phyloP scores from a whole-genome alignment of 2,888 invertebrate species.

The Cerastis leucographa region DNA sequence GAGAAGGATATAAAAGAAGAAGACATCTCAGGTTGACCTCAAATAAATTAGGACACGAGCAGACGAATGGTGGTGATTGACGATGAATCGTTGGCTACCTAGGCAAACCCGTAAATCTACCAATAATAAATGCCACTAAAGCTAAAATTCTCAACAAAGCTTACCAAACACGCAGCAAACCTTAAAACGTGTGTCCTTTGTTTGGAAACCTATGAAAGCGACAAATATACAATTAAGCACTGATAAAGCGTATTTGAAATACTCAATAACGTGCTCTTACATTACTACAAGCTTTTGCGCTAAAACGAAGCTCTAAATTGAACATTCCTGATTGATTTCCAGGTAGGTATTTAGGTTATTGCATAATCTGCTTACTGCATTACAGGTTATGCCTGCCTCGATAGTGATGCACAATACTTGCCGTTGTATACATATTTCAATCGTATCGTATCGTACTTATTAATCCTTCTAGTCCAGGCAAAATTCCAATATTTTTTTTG shows the following conservation, averaged over 20 bases:
- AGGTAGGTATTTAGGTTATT: constrained; percentile 9
- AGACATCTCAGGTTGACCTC: background rate
- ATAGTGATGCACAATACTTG: background rate
- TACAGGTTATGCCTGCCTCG: constrained; percentile 4
- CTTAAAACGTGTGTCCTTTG: background rate
- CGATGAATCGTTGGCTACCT: background rate
- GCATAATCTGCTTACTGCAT: background rate
- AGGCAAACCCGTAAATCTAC: background rate
- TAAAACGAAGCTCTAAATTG: constrained; percentile 7
- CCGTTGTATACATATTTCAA: background rate
- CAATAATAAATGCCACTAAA: background rate
- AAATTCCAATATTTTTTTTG: background rate
- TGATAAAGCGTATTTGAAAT: background rate
- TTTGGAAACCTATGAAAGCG: background rate
- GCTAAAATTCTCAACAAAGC: background rate
- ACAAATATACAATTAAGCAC: background rate
- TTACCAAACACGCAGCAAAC: too few relatives aligned
- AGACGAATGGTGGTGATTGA: background rate
- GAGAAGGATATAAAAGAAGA: background rate
- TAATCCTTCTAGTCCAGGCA: background rate
- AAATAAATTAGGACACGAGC: background rate
- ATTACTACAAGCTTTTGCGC: background rate
- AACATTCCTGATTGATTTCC: constrained; percentile 14
- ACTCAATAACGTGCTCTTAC: too few relatives aligned
- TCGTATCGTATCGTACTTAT: background rate